phyloP scores from a whole-genome alignment of 1,140 invertebrate genomes.

The Drosophila kanapiae region DNA sequence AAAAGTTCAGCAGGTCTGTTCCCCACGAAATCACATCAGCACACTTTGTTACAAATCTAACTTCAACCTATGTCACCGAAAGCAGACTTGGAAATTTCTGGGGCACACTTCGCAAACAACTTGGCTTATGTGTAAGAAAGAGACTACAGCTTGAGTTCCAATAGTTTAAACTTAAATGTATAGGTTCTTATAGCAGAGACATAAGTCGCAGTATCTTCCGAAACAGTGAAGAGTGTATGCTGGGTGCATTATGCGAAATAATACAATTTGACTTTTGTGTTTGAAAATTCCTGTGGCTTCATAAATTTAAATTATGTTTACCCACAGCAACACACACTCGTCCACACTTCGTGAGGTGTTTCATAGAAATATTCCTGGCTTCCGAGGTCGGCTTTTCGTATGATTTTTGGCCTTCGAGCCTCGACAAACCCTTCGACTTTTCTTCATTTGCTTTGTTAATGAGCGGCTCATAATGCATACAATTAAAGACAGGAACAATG shows the following conservation, averaged over 20 bases:
- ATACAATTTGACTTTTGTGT: slow-evolving; percentile 19
- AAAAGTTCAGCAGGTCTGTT: too few species aligned
- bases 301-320: slow-evolving; percentile 73
- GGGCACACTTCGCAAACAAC: too few species aligned
- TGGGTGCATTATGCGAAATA: neutral
- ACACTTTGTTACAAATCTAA: too few species aligned
- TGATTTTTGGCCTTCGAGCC: slow-evolving; percentile 55
- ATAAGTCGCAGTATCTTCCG: too few species aligned
- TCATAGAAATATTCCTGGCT: slow-evolving; percentile 36
- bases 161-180: neutral
- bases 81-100: too few species aligned
- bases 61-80: too few species aligned
- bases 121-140: too few species aligned
- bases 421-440: slow-evolving; percentile 48
- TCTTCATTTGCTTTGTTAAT: slow-evolving; percentile 80
- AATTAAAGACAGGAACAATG: slow-evolving; percentile 70
- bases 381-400: slow-evolving; percentile 37
- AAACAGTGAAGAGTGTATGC: slow-evolving; percentile 11
- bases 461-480: slow-evolving; percentile 75
- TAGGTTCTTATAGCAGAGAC: too few species aligned
- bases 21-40: too few species aligned
- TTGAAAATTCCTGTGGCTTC: slow-evolving; percentile 52
- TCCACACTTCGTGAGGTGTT: slow-evolving; percentile 49
- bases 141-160: too few species aligned
- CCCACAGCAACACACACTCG: slow-evolving; percentile 12